These are phyloP conservation scores for Listronotus oregonensis DNA, from an alignment of 1,140 invertebrate species.

Conservation along the genomic window DNA sequence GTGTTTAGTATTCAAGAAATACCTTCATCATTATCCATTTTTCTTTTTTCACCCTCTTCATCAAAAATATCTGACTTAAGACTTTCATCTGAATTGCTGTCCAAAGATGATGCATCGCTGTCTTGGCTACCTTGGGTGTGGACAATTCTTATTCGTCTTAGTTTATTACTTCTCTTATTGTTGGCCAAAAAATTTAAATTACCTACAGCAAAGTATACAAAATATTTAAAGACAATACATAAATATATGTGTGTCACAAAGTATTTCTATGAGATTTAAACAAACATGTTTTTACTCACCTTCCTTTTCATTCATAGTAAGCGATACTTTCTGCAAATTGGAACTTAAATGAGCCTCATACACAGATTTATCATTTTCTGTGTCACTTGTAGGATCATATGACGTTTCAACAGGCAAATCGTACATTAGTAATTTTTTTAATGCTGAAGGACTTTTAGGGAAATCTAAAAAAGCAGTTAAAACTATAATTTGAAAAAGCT, in stretches of 20 bases:
- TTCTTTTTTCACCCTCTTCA: constrained; percentile 35
- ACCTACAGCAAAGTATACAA: constrained; percentile 35
- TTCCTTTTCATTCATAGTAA: constrained; percentile 56
- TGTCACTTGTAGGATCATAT: constrained; percentile 47
- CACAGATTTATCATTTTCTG: constrained; percentile 54
- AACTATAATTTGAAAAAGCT: neutral
- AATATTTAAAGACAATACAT: too few relatives aligned
- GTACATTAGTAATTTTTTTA: constrained; percentile 48
- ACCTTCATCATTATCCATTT: constrained; percentile 43
- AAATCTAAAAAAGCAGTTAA: constrained; percentile 42
- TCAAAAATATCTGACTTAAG: constrained; percentile 55
- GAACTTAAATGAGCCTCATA: constrained; percentile 56
- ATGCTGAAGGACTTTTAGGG: constrained; percentile 50
- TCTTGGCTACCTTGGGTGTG: constrained; percentile 43
- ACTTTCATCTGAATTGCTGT: constrained; percentile 51
- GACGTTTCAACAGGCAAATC: constrained; percentile 50
- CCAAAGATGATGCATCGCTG: constrained; percentile 52
- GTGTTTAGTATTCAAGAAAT: constrained; percentile 10
- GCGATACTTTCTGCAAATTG: constrained; percentile 54
- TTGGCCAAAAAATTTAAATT: constrained; percentile 55
- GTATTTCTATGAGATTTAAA: too few relatives aligned
- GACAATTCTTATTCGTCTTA: constrained; percentile 51
- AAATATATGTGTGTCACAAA: too few relatives aligned
- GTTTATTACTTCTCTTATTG: constrained; percentile 53
- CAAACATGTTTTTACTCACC: constrained; percentile 40